Evolutionary conservation across 2,888 invertebrate species (phyloP), one percentile per base, ranked within the genome.

Genomic region (Meteorus colon): DNA sequence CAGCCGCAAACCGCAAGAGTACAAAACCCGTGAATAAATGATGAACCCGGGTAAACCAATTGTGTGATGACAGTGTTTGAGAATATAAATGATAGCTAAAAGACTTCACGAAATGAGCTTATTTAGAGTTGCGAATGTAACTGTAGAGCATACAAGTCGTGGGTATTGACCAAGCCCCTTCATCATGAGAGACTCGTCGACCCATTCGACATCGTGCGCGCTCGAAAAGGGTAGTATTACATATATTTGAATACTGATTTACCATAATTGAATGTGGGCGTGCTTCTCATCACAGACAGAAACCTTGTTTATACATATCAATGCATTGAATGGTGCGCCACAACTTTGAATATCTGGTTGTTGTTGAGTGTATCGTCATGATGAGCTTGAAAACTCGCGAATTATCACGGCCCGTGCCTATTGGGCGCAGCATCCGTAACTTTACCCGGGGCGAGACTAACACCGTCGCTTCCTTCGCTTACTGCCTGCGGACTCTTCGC

Each of bases 391-490:
- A 27, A 69, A 63, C 63, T 73, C 63, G 62, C 24, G 67, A 51
- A 80, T 79, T 76, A 80, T 79, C 70, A 80, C 79, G 77, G 75
- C 71, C 76, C 59, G 74, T 78, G 76, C 79, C 78, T 79, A 78
- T 79, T 76, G 75, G 72, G 75, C 78, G 77, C 81, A 80, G 79
- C 76, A 76, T 76, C 76, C 69, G 73, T 65, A 66, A 59, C 59
- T 55, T 73, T 73, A 73, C 66, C 66, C 72, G 72, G 72, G 72
- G 51, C 72, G 72, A 72, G 72, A 76, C 76, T 76, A 68, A 72
- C 75, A 67, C 75, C 29, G 72, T 31, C 31, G 63, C 31, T 31
- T 62, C 63, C 31, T 73, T 68, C 67, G 68, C 68, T 55, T 68
- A 68, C 76, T 73, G 63, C 73, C 68, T 68, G 16, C 72, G 34